Evolutionary conservation across 1,140 invertebrate species (phyloP).

Genomic region (Drosophila pseudoananassae): DNA sequence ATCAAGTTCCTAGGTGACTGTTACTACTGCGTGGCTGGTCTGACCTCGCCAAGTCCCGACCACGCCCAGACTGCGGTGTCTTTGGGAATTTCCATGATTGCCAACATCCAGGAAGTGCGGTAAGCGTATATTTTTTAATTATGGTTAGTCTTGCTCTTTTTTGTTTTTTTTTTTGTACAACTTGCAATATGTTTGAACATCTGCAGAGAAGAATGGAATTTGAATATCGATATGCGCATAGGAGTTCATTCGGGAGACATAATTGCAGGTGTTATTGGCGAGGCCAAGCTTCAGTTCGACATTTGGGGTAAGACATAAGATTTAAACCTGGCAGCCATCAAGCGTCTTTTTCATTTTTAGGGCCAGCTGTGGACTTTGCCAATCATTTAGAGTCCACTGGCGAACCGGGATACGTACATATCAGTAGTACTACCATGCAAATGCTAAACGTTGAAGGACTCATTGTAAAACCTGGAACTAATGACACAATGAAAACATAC

Average conservation of each 20-base stretch:
- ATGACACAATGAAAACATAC: slow-evolving; percentile 89
- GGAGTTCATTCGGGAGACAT: slow-evolving; percentile 97
- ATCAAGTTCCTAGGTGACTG: slow-evolving; percentile 97
- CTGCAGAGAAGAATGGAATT: slow-evolving; percentile 87
- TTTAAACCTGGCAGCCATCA: neutral
- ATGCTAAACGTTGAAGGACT: slow-evolving; percentile 86
- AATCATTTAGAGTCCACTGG: slow-evolving; percentile 97
- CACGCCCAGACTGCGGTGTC: slow-evolving; percentile 95
- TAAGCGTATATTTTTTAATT: slow-evolving; percentile 32
- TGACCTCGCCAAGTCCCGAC: slow-evolving; percentile 88
- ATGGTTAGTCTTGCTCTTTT: neutral
- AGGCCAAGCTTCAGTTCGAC: slow-evolving; percentile 97
- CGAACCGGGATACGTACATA: slow-evolving; percentile 92
- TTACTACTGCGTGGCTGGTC: slow-evolving; percentile 95
- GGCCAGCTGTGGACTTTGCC: slow-evolving; percentile 93
- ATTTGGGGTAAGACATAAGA: slow-evolving; percentile 90
- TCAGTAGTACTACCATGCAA: slow-evolving; percentile 91
- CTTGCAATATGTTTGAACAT: neutral
- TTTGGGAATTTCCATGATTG: slow-evolving; percentile 95
- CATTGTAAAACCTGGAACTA: slow-evolving; percentile 85
- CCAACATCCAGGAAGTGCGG: slow-evolving; percentile 91
- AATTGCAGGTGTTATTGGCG: slow-evolving; percentile 94
- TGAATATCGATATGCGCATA: slow-evolving; percentile 98
- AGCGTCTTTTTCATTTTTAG: slow-evolving; percentile 10
- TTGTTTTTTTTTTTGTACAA: neutral